Evolutionary conservation across 2,113 vertebrate genomes (phyloP).

Genomic region (Sisor rabdophorus): DNA sequence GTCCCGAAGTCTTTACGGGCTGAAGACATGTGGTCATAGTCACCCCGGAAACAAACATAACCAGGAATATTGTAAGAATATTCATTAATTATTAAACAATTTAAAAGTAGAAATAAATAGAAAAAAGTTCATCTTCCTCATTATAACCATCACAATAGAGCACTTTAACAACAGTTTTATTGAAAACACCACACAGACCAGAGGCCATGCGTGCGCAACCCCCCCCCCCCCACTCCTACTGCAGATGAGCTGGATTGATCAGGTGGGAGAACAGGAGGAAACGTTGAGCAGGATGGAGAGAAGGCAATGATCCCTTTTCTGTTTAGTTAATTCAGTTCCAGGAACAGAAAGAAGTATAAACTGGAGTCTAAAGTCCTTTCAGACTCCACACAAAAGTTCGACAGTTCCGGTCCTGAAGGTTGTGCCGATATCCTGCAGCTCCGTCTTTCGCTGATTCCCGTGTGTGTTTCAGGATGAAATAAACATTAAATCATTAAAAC

Average conservation of each 20-base stretch:
- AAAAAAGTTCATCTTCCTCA: not conserved
- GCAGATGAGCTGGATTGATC: not conserved
- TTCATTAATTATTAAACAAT: too few species aligned
- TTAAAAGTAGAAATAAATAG: not conserved
- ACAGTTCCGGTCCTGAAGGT: not conserved
- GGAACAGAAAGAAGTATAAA: constrained; percentile 2
- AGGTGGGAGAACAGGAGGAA: not conserved
- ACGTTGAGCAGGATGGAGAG: not conserved
- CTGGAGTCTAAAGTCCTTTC: not conserved
- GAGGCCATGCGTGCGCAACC: not conserved
- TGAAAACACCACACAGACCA: constrained; percentile 45
- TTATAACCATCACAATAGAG: not conserved
- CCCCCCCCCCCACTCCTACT: constrained; percentile 15
- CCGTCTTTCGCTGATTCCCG: not conserved
- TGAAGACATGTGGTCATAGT: too few species aligned
- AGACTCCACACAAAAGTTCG: not conserved
- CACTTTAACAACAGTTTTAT: constrained; percentile 45
- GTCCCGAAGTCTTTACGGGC: too few species aligned
- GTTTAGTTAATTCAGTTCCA: constrained; percentile 1
- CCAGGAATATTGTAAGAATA: too few species aligned
- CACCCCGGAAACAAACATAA: too few species aligned
- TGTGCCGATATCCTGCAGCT: constrained; percentile 10
- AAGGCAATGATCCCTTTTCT: not conserved
- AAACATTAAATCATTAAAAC: constrained; percentile 7
- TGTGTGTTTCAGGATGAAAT: not conserved